These are phyloP conservation scores for Melanchra persicariae DNA, from an alignment of 2,888 invertebrate species.

Conservation along the genomic window DNA sequence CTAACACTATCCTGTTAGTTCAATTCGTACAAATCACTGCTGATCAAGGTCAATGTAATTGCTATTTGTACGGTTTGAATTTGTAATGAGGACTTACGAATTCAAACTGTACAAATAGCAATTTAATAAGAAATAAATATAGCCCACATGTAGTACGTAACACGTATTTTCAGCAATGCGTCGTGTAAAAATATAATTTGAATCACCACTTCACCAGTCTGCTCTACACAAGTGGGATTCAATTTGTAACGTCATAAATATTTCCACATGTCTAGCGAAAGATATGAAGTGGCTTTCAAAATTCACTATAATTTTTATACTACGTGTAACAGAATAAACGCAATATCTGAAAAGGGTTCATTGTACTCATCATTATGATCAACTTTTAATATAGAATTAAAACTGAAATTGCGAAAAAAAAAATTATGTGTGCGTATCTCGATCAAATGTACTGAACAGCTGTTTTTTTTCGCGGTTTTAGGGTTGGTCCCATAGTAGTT, in stretches of 20 bases:
- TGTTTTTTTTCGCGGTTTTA: too few species aligned
- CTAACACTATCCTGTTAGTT: neutral
- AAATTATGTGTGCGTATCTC: too few species aligned
- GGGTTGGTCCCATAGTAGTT: too few species aligned
- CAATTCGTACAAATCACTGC: neutral
- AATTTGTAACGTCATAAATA: slow-evolving; percentile 53
- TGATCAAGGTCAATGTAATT: neutral
- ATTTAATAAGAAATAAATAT: slow-evolving; percentile 33
- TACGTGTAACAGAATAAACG: too few species aligned
- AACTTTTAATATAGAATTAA: too few species aligned
- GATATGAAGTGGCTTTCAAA: slow-evolving; percentile 19
- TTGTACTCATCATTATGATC: too few species aligned
- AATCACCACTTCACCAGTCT: slow-evolving; percentile 44
- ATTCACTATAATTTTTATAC: neutral
- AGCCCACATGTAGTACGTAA: slow-evolving; percentile 17
- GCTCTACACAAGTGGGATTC: slow-evolving; percentile 52
- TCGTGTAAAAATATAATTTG: slow-evolving; percentile 57
- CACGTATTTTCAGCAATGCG: slow-evolving; percentile 43
- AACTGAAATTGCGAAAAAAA: too few species aligned
- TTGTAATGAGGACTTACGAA: too few species aligned
- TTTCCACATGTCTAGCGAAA: slow-evolving; percentile 38
- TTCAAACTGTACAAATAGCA: neutral
- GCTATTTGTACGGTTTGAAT: too few species aligned
- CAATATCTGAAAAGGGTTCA: too few species aligned
- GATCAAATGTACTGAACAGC: too few species aligned